Percentiles rank a stretch among this genome's conserved stretches.
Evolutionary conservation across 2,113 vertebrate genomes (phyloP).

Genomic region (Mirza zaza): DNA sequence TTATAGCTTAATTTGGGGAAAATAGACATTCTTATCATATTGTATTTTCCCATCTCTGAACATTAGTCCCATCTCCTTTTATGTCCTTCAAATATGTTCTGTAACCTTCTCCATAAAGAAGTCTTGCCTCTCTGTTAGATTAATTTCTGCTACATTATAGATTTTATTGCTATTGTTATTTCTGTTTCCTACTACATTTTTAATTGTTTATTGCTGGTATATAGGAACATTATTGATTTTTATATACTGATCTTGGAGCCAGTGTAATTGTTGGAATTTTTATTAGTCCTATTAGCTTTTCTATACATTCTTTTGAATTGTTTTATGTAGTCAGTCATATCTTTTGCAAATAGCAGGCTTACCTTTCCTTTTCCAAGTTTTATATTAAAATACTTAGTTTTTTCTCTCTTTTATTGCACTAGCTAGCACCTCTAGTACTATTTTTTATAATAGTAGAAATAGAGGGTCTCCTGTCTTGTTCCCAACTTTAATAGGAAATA

Average conservation of each 20-base stretch:
- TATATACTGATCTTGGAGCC: not conserved
- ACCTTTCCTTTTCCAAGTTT: not conserved
- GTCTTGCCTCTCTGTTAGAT: not conserved
- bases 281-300: not conserved
- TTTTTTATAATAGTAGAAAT: not conserved
- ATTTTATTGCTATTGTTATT: not conserved
- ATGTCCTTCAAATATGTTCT: not conserved
- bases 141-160: not conserved
- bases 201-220: not conserved
- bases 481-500: not conserved
- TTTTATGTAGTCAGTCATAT: not conserved
- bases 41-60: not conserved
- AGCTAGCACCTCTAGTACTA: not conserved
- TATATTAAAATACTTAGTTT: not conserved
- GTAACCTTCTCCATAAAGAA: not conserved
- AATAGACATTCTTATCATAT: not conserved
- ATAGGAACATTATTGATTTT: constrained; percentile 3
- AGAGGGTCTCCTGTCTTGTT: not conserved
- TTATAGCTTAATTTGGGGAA: not conserved
- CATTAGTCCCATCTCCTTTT: not conserved
- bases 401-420: not conserved
- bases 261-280: not conserved
- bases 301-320: not conserved
- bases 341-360: not conserved
- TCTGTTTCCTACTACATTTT: not conserved